Conservation (phyloP, 2,888 invertebrate species). For the Campoplex capitator region DNA sequence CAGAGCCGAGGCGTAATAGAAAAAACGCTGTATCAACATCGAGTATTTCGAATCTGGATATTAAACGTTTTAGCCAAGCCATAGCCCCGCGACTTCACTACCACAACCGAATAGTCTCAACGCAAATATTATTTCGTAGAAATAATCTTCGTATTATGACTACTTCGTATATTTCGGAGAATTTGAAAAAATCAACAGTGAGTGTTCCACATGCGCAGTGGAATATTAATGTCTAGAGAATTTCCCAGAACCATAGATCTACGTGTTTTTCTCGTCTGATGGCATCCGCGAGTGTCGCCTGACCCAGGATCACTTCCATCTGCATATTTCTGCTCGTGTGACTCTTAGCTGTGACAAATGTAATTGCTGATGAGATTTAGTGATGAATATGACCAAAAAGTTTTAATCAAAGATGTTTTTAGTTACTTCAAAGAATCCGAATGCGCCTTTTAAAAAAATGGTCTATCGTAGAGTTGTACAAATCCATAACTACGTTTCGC, state of each 20-base stretch:
- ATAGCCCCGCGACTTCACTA: too few species aligned
- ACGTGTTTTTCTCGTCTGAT: not conserved
- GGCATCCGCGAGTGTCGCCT: not conserved
- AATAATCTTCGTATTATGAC: not conserved
- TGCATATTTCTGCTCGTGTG: not conserved
- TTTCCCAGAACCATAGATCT: not conserved
- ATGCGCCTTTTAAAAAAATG: not conserved
- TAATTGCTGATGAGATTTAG: constrained; percentile 6
- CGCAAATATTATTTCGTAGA: too few species aligned
- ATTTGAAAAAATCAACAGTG: not conserved
- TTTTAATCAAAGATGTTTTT: not conserved
- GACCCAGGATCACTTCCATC: not conserved
- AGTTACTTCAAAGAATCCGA: not conserved
- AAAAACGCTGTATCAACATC: too few species aligned
- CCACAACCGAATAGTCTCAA: too few species aligned
- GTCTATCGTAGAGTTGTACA: not conserved
- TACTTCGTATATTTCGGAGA: not conserved
- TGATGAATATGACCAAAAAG: not conserved
- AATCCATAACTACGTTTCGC: not conserved
- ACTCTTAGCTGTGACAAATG: not conserved
- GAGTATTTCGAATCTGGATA: too few species aligned
- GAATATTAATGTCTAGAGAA: too few species aligned
- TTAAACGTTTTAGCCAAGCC: too few species aligned
- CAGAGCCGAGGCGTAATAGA: too few species aligned
- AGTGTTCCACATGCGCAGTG: not conserved